Evolutionary conservation across 1,140 invertebrate genomes (phyloP).

Genomic region (Tetranychus urticae): DNA sequence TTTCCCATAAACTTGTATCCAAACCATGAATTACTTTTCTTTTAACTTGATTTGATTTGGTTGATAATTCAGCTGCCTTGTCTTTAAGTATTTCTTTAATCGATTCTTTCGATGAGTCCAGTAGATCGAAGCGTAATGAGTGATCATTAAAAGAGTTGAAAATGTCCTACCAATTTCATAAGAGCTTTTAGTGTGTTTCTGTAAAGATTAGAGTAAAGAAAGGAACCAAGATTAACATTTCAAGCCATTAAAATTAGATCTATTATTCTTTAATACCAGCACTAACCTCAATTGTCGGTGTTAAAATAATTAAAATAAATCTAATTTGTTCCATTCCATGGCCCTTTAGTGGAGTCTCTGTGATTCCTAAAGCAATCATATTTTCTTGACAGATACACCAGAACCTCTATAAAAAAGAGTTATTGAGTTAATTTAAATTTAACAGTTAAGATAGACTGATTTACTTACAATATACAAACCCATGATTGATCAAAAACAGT

Average conservation of each 20-base stretch:
- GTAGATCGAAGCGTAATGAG: slow-evolving; percentile 9
- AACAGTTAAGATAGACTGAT: not conserved
- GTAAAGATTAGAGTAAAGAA: not conserved
- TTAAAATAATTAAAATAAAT: not conserved
- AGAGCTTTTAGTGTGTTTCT: slow-evolving; percentile 13
- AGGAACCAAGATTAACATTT: too few relatives aligned
- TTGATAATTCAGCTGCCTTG: not conserved
- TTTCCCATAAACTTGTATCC: slow-evolving; percentile 16
- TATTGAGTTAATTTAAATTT: not conserved
- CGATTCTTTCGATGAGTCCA: not conserved
- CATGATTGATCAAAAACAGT: not conserved
- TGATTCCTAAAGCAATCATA: not conserved
- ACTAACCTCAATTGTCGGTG: not conserved
- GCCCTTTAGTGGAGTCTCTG: not conserved
- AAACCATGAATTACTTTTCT: slow-evolving; percentile 1
- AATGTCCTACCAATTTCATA: slow-evolving; percentile 17
- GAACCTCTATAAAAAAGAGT: not conserved
- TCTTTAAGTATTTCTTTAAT: not conserved
- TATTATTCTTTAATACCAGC: too few relatives aligned
- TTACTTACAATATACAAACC: not conserved
- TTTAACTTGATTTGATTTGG: not conserved
- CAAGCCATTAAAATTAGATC: too few relatives aligned
- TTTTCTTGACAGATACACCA: not conserved
- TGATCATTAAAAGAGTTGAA: slow-evolving; percentile 14
- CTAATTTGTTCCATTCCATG: not conserved